Evolutionary conservation across 2,888 invertebrate species (phyloP).

Genomic region (Andrena bucephala): DNA sequence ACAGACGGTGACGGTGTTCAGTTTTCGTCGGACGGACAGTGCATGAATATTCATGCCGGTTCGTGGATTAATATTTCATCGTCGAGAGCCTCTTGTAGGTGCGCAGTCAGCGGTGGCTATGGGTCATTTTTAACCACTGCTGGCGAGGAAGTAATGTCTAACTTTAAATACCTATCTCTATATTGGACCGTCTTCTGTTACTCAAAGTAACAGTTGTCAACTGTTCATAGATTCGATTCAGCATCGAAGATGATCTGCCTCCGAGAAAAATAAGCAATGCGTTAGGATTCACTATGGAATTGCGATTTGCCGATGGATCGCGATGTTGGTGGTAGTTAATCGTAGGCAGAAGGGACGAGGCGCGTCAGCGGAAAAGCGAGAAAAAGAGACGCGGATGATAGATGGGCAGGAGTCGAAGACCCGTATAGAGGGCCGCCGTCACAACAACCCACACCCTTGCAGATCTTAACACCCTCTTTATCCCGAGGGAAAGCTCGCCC

Average conservation of each 20-base stretch:
- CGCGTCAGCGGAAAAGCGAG: constrained; percentile 21
- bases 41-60: neutral
- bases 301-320: no score
- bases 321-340: constrained; percentile 24
- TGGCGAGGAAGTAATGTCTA: no score
- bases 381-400: constrained; percentile 73
- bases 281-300: no score
- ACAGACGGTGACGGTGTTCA: neutral
- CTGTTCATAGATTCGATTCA: neutral
- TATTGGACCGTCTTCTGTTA: no score
- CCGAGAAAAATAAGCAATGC: no score
- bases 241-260: neutral
- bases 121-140: no score
- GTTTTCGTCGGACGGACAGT: constrained; percentile 1
- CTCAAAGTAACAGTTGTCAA: neutral
- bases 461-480: constrained; percentile 79
- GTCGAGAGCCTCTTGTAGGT: no score
- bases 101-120: no score
- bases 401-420: constrained; percentile 77
- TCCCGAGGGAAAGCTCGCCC: constrained; percentile 77
- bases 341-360: neutral
- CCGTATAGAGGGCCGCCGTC: constrained; percentile 78
- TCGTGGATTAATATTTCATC: neutral
- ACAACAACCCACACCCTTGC: constrained; percentile 79
- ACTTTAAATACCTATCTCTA: no score